Evolutionary conservation across 1,140 invertebrate species (phyloP), one percentile per base, ranked within the genome.

Genomic region (Bradysia coprophila): DNA sequence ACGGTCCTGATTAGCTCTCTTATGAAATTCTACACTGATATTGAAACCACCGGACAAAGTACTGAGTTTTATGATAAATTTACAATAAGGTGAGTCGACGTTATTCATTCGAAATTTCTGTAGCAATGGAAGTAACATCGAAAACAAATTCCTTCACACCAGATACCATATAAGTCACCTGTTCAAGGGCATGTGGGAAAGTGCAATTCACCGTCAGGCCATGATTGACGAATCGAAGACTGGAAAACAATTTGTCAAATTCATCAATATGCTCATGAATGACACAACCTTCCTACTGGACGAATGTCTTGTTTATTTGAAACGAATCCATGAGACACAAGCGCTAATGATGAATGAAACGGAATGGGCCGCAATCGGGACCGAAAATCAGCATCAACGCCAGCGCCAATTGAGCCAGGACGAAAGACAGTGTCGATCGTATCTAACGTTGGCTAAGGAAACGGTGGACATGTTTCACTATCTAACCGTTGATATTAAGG

Each of bases 61-160:
- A 92, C 85, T 32, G 94, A 98, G 62, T 98, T 98, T 65, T 98
- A 97, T 57, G 94, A 98, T 64, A 98, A 98, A 66, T 98, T 98
- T 61, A 91, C 90, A 10, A 97, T 98, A 54, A 76, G 91, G 62
- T 63, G 41, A 44, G 42, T 38, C 15, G n/a, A 13, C 10, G 3
- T 41, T 22, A 15, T 13, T 15, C 13, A 5, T 43, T 37, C 10
- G 32, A 15, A 43, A 3, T 11, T 5, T 5, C 9, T 19, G 18
- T 3, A 34, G 3, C 32, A 34, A 34, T 4, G 3, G 18, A 34
- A 5, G 3, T 15, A 34, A 28, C 15, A 3, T 11, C 6, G 8
- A 4, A 8, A 13, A 18, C 9, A 18, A 23, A n/a, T n/a, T n/a
- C n/a, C n/a, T 36, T 34, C 31, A 36, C 49, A 46, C 6, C 40